Conservation (phyloP, 2,113 vertebrate genomes). For the Poeciliopsis prolifica region DNA sequence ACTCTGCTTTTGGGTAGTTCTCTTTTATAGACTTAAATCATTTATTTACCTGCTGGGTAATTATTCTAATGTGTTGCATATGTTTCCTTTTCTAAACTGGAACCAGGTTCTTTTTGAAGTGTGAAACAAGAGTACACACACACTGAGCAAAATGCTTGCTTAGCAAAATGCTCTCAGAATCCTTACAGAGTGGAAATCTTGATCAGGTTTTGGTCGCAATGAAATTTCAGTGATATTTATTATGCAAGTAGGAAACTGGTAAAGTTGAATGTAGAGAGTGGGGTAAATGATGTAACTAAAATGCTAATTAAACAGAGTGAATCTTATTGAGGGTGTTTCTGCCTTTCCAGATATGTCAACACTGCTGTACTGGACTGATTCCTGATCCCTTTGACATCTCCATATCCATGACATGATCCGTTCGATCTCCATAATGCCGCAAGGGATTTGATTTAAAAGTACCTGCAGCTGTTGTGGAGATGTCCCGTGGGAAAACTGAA, state of each 20-base stretch:
- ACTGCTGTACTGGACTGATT: not conserved
- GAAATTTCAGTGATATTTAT: not conserved
- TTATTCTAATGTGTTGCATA: not conserved
- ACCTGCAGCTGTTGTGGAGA: constrained; percentile 54
- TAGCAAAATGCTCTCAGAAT: not conserved
- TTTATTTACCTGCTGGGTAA: not conserved
- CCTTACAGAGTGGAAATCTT: not conserved
- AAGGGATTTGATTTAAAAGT: constrained; percentile 38
- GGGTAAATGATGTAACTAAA: not conserved
- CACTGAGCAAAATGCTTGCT: too few relatives aligned
- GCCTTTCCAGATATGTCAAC: not conserved
- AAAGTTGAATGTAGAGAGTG: not conserved
- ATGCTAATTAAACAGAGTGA: not conserved
- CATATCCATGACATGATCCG: constrained; percentile 49
- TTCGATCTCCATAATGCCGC: constrained; percentile 6
- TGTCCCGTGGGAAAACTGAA: constrained; percentile 74
- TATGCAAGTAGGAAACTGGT: not conserved
- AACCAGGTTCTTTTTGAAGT: not conserved
- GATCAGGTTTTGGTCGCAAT: not conserved
- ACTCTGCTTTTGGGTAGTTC: not conserved
- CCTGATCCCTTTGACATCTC: not conserved
- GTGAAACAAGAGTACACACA: not conserved
- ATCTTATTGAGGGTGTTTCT: not conserved
- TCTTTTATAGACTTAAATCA: not conserved
- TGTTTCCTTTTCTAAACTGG: not conserved